A percentile compares a stretch with the other conserved stretches of the same genome.
phyloP scores from a whole-genome alignment of 2,888 invertebrate genomes.

The Rotaria socialis region DNA sequence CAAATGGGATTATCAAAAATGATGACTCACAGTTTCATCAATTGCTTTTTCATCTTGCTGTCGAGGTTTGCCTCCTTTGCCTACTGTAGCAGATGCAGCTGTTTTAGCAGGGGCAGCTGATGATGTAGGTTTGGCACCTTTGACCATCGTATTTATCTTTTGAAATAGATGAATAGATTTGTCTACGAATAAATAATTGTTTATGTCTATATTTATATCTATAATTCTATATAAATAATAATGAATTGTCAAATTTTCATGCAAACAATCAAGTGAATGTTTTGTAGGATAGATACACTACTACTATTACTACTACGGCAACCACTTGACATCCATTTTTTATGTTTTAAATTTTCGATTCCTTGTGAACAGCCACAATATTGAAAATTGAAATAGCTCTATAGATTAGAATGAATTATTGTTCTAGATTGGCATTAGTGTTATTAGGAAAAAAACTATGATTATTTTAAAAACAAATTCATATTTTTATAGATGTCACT shows the following conservation, averaged over 20 bases:
- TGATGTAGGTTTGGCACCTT: not conserved
- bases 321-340: not conserved
- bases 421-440: not conserved
- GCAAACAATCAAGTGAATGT: not conserved
- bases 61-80: not conserved
- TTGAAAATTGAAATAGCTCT: not conserved
- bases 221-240: too few relatives aligned
- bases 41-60: conserved; percentile 40
- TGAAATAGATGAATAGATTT: not conserved
- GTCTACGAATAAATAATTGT: not conserved
- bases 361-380: not conserved
- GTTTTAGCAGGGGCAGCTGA: not conserved
- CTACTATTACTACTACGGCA: not conserved
- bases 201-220: too few relatives aligned
- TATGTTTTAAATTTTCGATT: not conserved
- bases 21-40: conserved; percentile 37
- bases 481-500: not conserved
- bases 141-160: not conserved
- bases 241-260: not conserved
- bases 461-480: not conserved
- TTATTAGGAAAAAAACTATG: not conserved
- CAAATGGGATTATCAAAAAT: not conserved
- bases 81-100: not conserved
- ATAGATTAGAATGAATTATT: not conserved
- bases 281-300: not conserved